phyloP scores from a whole-genome alignment of 2,888 invertebrate genomes.

The Ganaspis brasiliensis region DNA sequence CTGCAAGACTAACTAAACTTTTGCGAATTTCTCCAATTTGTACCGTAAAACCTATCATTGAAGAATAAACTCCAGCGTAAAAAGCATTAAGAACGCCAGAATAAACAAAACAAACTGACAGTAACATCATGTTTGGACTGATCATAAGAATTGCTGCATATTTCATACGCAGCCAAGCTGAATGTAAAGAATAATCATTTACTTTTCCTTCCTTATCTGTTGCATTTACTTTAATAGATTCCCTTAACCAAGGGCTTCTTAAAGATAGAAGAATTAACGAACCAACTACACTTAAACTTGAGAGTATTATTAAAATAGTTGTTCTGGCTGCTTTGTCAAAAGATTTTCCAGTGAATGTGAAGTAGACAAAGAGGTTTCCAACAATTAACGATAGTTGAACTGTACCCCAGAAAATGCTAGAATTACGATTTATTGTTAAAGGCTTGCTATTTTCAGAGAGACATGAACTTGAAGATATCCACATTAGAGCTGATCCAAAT shows the following conservation, averaged over 20 bases:
- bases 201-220: conserved; percentile 81
- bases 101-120: conserved; percentile 93
- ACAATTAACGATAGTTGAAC: conserved; percentile 95
- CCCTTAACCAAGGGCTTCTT: conserved; percentile 82
- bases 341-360: conserved; percentile 91
- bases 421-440: conserved; percentile 94
- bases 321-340: conserved; percentile 85
- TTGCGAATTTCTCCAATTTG: conserved; percentile 90
- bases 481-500: conserved; percentile 95
- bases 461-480: conserved; percentile 97
- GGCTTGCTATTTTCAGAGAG: conserved; percentile 94
- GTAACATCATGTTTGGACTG: conserved; percentile 91
- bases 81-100: conserved; percentile 97
- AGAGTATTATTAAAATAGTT: conserved; percentile 91
- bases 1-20: conserved; percentile 94
- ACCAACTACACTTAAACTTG: conserved; percentile 87
- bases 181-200: conserved; percentile 70
- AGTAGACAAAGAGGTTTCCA: conserved; percentile 97
- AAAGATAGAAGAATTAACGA: conserved; percentile 86
- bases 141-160: conserved; percentile 89
- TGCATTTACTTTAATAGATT: conserved; percentile 76
- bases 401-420: conserved; percentile 98
- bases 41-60: conserved; percentile 93
- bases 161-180: conserved; percentile 84
- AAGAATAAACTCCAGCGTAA: conserved; percentile 97